Conservation (phyloP, 2,113 vertebrate species). For the Prinia subflava region DNA sequence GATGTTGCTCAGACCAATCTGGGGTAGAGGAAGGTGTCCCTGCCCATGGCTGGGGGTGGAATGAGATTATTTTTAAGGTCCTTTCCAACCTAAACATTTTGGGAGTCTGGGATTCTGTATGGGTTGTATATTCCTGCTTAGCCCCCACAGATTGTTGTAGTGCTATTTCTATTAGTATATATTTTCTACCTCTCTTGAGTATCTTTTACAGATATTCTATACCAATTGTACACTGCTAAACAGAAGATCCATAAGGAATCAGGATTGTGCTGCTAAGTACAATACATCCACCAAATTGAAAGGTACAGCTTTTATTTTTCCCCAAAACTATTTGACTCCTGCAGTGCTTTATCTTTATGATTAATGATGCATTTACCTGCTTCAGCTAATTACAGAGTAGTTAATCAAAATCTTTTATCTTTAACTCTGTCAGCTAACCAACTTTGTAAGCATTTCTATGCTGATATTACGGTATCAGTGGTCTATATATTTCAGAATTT, state of each 20-base stretch:
- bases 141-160: neutral
- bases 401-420: neutral
- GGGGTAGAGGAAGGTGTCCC: neutral
- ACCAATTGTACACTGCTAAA: neutral
- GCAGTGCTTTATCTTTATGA: neutral
- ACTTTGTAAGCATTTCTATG: neutral
- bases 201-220: neutral
- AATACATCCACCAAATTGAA: neutral
- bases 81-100: neutral
- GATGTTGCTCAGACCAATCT: accelerated
- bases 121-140: neutral
- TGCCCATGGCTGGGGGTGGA: neutral
- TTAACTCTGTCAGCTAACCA: neutral
- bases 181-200: neutral
- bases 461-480: neutral
- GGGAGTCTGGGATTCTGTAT: neutral
- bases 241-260: neutral
- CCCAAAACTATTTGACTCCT: neutral
- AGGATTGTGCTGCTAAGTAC: neutral
- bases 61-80: neutral
- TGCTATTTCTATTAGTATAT: neutral
- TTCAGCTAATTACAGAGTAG: neutral
- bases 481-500: neutral
- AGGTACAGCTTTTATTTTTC: neutral
- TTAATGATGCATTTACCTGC: neutral